Evolutionary conservation across 2,888 invertebrate species (phyloP).

Genomic region (Cheilosia impressa): DNA sequence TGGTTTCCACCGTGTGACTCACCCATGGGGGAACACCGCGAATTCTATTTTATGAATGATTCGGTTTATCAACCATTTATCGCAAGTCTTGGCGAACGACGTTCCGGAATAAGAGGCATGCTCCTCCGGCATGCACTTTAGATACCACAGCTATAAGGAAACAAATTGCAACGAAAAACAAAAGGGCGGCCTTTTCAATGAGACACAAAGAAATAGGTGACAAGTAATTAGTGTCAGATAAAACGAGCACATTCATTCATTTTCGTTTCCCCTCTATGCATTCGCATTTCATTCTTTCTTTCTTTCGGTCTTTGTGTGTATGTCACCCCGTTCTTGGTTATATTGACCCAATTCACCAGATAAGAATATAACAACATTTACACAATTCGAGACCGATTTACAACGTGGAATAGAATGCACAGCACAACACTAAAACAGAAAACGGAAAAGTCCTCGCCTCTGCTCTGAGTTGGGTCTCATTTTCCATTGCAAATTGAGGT

Average conservation of each 20-base stretch:
- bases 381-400: conserved; percentile 20
- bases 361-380: conserved; percentile 29
- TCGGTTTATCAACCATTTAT: not conserved
- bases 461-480: conserved; percentile 16
- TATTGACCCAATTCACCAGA: conserved; percentile 64
- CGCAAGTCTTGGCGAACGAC: not conserved
- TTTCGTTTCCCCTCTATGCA: conserved; percentile 29
- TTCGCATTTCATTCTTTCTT: conserved; percentile 9
- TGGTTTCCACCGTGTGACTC: conserved; percentile 13
- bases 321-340: conserved; percentile 11
- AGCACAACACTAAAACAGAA: conserved; percentile 10
- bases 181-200: conserved; percentile 16
- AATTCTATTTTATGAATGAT: not conserved
- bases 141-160: not conserved
- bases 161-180: not conserved
- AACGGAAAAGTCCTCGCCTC: conserved; percentile 54
- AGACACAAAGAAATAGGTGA: not conserved
- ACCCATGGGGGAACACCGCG: conserved; percentile 22
- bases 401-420: conserved; percentile 39
- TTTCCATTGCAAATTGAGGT: conserved; percentile 55
- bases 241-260: conserved; percentile 11
- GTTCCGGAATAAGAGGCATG: not conserved
- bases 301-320: not conserved
- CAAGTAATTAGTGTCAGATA: conserved; percentile 16
- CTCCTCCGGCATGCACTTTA: not conserved